phyloP scores from a whole-genome alignment of 2,888 invertebrate genomes.

The Clostera curtula region DNA sequence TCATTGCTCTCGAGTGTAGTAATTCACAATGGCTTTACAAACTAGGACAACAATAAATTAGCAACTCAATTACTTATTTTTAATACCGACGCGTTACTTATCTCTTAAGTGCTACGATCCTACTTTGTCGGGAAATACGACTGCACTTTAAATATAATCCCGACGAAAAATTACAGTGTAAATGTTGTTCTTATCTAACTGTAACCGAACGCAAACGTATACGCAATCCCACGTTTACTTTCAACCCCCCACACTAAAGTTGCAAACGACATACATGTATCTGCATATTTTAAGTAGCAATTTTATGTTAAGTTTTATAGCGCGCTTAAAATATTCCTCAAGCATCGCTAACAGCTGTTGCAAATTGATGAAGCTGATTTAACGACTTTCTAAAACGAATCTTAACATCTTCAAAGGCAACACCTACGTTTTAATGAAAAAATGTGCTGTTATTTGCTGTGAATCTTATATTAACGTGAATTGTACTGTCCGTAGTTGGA shows the following conservation, averaged over 20 bases:
- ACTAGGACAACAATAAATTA: too few relatives aligned
- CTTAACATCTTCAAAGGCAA: conserved; percentile 6
- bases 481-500: too few relatives aligned
- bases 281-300: conserved; percentile 11
- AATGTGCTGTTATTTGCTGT: not conserved
- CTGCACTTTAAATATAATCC: too few relatives aligned
- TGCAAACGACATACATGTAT: conserved; percentile 8
- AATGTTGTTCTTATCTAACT: not conserved
- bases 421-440: not conserved
- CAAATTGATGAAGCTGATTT: conserved; percentile 18
- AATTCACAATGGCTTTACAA: too few relatives aligned
- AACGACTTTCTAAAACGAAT: conserved; percentile 18
- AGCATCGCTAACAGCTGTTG: conserved; percentile 14
- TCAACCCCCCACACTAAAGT: conserved; percentile 12
- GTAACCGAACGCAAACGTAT: conserved; percentile 2
- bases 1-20: not conserved
- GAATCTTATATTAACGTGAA: too few relatives aligned
- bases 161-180: not conserved
- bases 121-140: too few relatives aligned
- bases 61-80: too few relatives aligned
- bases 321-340: conserved; percentile 13
- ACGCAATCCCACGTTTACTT: conserved; percentile 2
- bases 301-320: conserved; percentile 9
- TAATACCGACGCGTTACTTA: too few relatives aligned
- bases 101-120: too few relatives aligned